phyloP scores from a whole-genome alignment of 2,113 vertebrate species.

The Ptilorrhoa leucosticta region DNA sequence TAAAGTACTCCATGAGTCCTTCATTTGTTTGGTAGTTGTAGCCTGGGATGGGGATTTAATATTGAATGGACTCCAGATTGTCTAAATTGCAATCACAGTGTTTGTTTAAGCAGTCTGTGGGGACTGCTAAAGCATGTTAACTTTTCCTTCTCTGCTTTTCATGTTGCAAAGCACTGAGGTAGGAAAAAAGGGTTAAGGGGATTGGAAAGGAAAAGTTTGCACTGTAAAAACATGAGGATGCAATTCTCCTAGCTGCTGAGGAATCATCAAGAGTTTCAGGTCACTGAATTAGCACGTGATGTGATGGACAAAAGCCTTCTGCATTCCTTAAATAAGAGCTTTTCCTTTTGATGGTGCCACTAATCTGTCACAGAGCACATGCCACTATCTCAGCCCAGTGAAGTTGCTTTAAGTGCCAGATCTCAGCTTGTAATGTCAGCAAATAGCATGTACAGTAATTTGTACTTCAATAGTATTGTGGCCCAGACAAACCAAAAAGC shows the following conservation, averaged over 20 bases:
- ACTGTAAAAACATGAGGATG: conserved; percentile 49
- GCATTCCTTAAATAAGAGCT: conserved; percentile 48
- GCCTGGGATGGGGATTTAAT: conserved; percentile 62
- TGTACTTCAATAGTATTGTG: not conserved
- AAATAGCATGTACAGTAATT: conserved; percentile 13
- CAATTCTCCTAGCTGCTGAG: conserved; percentile 35
- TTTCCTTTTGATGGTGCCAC: conserved; percentile 17
- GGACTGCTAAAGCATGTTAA: conserved; percentile 68
- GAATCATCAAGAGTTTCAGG: conserved; percentile 46
- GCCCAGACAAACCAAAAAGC: not conserved
- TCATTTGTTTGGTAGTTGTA: conserved; percentile 68
- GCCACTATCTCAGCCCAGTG: conserved; percentile 4
- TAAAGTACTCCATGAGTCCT: conserved; percentile 65
- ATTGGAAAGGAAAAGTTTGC: conserved; percentile 29
- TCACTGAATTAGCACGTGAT: conserved; percentile 28
- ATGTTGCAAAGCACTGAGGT: conserved; percentile 48
- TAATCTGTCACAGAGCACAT: conserved; percentile 19
- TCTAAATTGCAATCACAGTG: conserved; percentile 70
- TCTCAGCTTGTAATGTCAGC: conserved; percentile 1
- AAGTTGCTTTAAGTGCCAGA: not conserved
- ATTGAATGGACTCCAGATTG: conserved; percentile 74
- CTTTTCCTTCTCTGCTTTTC: conserved; percentile 69
- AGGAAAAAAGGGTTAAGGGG: not conserved
- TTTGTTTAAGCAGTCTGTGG: conserved; percentile 69
- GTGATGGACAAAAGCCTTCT: conserved; percentile 46